Evolutionary conservation across 1,140 invertebrate species (phyloP).

Genomic region (Drosophila tropicalis): DNA sequence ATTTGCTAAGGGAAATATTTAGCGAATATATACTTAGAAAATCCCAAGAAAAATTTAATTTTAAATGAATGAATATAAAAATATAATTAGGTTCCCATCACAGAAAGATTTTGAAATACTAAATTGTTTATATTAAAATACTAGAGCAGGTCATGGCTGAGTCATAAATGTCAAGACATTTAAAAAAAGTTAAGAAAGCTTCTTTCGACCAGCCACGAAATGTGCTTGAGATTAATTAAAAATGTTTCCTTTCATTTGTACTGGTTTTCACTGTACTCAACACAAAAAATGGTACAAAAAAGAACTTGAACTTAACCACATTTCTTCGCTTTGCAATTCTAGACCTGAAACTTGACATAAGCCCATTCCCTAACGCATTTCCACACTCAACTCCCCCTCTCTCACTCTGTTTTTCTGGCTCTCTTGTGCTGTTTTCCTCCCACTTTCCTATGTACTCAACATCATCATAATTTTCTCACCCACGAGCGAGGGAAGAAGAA

Average conservation of each 20-base stretch:
- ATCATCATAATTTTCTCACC: slow-evolving; percentile 63
- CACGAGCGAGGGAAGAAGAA: slow-evolving; percentile 15
- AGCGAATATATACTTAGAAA: not conserved
- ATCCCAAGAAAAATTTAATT: too few relatives aligned
- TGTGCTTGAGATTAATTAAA: not conserved
- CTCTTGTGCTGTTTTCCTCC: too few relatives aligned
- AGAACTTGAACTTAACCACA: not conserved
- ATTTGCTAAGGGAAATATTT: too few relatives aligned
- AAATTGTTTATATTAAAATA: too few relatives aligned
- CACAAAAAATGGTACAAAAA: not conserved
- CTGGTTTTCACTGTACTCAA: not conserved
- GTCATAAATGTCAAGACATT: too few relatives aligned
- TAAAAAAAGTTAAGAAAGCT: not conserved
- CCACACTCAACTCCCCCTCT: not conserved
- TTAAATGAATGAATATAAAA: too few relatives aligned
- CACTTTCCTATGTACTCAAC: slow-evolving; percentile 28
- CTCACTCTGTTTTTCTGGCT: not conserved
- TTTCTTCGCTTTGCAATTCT: not conserved
- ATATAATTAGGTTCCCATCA: too few relatives aligned
- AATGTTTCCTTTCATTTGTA: not conserved
- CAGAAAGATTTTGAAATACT: too few relatives aligned
- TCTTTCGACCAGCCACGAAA: not conserved
- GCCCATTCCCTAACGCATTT: not conserved
- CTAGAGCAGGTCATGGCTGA: too few relatives aligned
- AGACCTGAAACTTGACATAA: slow-evolving; percentile 31